A percentile compares a stretch with the other conserved stretches of the same genome.
Evolutionary conservation across 2,797 vertebrate species (phyloP).

Genomic region (Scomberomorus guttatus): DNA sequence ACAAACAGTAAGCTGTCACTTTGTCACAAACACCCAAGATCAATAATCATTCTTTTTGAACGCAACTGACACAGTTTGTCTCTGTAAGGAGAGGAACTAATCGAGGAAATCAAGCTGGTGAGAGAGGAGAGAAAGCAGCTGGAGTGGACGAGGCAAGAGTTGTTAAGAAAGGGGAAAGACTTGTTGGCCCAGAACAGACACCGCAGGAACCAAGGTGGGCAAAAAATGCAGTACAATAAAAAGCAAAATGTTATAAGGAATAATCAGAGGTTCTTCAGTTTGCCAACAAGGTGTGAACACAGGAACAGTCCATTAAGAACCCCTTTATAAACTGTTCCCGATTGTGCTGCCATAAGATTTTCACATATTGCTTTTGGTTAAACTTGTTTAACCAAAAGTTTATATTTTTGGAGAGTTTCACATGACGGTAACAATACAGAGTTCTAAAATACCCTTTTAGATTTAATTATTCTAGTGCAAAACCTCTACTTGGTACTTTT

Average conservation of each 20-base stretch:
- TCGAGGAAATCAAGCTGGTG: conserved; percentile 86
- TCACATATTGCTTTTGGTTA: too few relatives aligned
- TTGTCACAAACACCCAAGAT: not conserved
- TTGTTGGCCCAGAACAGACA: conserved; percentile 89
- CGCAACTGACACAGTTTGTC: not conserved
- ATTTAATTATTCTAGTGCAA: not conserved
- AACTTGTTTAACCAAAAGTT: not conserved
- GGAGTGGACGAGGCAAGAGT: conserved; percentile 89
- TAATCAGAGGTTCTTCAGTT: not conserved
- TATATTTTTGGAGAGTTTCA: not conserved
- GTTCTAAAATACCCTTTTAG: not conserved
- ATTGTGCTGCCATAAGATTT: not conserved
- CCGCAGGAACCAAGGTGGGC: conserved; percentile 87
- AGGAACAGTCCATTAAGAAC: not conserved
- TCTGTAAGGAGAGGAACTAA: conserved; percentile 84
- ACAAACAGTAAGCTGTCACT: conserved; percentile 84
- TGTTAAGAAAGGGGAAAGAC: conserved; percentile 89
- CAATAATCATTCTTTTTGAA: not conserved
- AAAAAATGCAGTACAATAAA: not conserved
- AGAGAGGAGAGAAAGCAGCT: conserved; percentile 88
- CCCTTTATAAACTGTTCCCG: not conserved
- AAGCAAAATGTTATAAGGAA: not conserved
- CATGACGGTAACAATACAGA: not conserved
- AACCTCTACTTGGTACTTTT: not conserved
- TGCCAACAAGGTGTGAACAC: not conserved